phyloP scores from a whole-genome alignment of 2,888 invertebrate genomes.

The Pherbina coryleti region DNA sequence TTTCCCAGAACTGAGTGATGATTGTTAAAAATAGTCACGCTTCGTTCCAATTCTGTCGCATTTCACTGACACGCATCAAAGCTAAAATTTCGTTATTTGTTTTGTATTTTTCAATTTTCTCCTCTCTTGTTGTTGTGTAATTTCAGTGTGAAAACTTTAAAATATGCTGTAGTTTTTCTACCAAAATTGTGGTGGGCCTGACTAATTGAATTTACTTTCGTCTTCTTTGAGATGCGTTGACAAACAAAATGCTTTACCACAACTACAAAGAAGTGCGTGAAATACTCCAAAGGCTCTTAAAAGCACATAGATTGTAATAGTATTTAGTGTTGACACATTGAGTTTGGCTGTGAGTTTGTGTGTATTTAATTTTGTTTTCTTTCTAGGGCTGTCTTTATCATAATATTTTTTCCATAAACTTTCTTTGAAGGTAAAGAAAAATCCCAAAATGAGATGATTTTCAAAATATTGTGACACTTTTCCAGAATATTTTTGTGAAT shows the following conservation, averaged over 20 bases:
- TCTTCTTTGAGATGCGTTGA: background rate
- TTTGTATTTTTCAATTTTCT: background rate
- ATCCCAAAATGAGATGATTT: no score
- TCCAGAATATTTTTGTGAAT: no score
- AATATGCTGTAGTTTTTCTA: background rate
- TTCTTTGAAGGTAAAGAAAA: no score
- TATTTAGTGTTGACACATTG: no score
- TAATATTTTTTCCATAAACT: background rate
- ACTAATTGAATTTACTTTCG: slow-evolving; percentile 5
- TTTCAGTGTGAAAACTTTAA: background rate
- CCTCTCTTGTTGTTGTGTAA: background rate
- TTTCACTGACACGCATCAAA: slow-evolving; percentile 38
- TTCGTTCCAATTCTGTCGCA: slow-evolving; percentile 38
- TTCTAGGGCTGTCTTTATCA: slow-evolving; percentile 5
- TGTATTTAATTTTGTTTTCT: slow-evolving; percentile 11
- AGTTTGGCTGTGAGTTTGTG: no score
- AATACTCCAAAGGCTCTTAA: background rate
- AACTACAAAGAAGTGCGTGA: background rate
- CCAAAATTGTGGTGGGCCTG: background rate
- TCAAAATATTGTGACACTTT: no score
- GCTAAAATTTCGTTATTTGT: background rate
- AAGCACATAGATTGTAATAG: no score
- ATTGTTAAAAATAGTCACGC: slow-evolving; percentile 20
- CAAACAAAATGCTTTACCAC: background rate
- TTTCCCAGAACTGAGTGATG: background rate